phyloP scores from a whole-genome alignment of 2,113 vertebrate species.

The Laticauda colubrina region DNA sequence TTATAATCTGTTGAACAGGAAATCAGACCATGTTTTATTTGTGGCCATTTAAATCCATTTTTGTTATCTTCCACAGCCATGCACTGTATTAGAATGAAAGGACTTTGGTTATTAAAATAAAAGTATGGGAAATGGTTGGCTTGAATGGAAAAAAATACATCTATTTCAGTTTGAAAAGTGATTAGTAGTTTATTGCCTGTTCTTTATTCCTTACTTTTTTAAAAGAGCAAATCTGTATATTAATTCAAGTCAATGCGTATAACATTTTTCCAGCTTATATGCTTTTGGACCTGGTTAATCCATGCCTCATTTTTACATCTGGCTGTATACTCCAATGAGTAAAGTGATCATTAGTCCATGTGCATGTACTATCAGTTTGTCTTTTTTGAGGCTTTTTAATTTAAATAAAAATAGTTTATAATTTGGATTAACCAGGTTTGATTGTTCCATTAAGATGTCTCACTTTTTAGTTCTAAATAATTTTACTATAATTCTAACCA shows the following conservation, averaged over 20 bases:
- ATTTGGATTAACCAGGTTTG: constrained; percentile 76
- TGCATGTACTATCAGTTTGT: constrained; percentile 79
- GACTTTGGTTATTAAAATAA: constrained; percentile 59
- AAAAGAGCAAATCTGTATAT: constrained; percentile 64
- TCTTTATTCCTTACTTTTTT: constrained; percentile 51
- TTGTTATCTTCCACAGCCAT: constrained; percentile 54
- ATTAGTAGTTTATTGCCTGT: constrained; percentile 59
- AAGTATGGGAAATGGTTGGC: constrained; percentile 66
- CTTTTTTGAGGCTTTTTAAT: constrained; percentile 78
- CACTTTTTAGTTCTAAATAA: constrained; percentile 48
- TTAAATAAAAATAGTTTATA: constrained; percentile 82
- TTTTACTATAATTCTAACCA: not conserved
- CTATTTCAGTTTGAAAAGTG: constrained; percentile 57
- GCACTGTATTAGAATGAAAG: constrained; percentile 61
- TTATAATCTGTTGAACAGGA: constrained; percentile 53
- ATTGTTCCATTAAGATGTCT: constrained; percentile 62
- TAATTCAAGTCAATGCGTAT: constrained; percentile 64
- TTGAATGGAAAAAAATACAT: constrained; percentile 57
- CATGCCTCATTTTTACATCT: constrained; percentile 70
- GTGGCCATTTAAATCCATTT: constrained; percentile 56
- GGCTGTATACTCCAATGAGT: constrained; percentile 69
- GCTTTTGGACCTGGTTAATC: constrained; percentile 73
- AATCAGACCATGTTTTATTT: constrained; percentile 44
- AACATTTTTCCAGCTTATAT: constrained; percentile 55
- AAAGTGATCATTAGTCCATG: constrained; percentile 70